Base-by-base conservation (phyloP, 2,797 vertebrate species). In the Xiphorhynchus erythropygius region DNA sequence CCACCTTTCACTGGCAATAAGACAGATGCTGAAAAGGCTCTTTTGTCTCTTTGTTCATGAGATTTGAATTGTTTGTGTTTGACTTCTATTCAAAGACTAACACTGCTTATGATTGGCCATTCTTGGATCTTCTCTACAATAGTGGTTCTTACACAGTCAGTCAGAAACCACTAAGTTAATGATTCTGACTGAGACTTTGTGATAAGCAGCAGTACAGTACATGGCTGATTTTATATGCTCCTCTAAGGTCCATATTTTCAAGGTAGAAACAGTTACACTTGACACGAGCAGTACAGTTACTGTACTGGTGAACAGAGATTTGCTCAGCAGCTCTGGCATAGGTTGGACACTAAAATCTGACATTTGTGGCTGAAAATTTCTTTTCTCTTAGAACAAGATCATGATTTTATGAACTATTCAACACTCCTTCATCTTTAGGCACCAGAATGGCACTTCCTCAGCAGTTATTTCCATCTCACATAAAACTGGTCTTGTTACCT, bases 321-420 rank as follows among this genome's bases (percentile, higher is more conserved):
- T 53, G n/a, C 53, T 76, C 56, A 83, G 30, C 64, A 71, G 35
- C 30, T 63, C 70, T 70, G 84, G 42, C 37, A 53, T 18, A 85
- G 35, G 64, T 55, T 77, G 18, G 33, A 77, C 68, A 68, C 18
- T 35, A 91, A 86, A 94, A 93, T 71, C 64, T 85, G 63, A 62
- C 67, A 76, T 87, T 81, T 82, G 59, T 76, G 59, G 33, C 57
- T 85, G 85, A 59, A 94, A 91, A 73, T 60, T 81, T 7, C 35
- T 87, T 91, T 69, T 77, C n/a, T 77, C 65, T 88, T 75, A 59
- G 70, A 93, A 44, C 4, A 88, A 87, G 85, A 82, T 46, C 16
- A 59, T 18, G 44, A 63, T 89, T 95, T 95, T 96, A 92, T 63
- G 46, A 93, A 83, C 65, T 68, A 53, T 62, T 95, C 68, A 89